phyloP scores from a whole-genome alignment of 1,140 invertebrate species.

The Halyomorpha halys region DNA sequence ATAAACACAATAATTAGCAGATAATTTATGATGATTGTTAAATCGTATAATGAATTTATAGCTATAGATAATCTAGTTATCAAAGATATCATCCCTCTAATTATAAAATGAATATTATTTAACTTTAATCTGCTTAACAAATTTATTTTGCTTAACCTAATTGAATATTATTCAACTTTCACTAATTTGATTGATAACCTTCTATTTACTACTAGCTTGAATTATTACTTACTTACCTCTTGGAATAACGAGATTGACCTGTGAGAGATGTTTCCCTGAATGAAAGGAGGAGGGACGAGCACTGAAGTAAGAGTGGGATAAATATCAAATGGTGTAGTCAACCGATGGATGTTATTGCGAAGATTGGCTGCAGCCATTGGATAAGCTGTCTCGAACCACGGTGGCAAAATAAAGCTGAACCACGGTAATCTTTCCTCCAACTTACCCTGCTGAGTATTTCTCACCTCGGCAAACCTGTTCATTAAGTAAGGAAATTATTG shows the following conservation, averaged over 20 bases:
- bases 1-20: too few relatives aligned
- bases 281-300: conserved; percentile 41
- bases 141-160: too few relatives aligned
- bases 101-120: too few relatives aligned
- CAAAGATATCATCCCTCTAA: too few relatives aligned
- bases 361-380: conserved; percentile 54
- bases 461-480: conserved; percentile 61
- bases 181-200: too few relatives aligned
- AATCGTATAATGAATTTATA: too few relatives aligned
- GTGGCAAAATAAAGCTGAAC: conserved; percentile 67
- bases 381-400: conserved; percentile 45
- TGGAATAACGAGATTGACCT: conserved; percentile 61
- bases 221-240: conserved; percentile 48
- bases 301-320: conserved; percentile 57
- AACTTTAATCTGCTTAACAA: too few relatives aligned
- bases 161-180: too few relatives aligned
- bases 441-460: conserved; percentile 78
- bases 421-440: conserved; percentile 80
- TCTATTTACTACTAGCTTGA: too few relatives aligned
- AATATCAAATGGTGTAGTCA: conserved; percentile 75
- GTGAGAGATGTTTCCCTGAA: conserved; percentile 42
- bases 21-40: too few relatives aligned
- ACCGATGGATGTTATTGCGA: conserved; percentile 50
- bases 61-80: too few relatives aligned
- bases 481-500: too few relatives aligned